phyloP scores from a whole-genome alignment of 64 coral and sea anemone genomes.

The Dendrophyllia cribrosa region DNA sequence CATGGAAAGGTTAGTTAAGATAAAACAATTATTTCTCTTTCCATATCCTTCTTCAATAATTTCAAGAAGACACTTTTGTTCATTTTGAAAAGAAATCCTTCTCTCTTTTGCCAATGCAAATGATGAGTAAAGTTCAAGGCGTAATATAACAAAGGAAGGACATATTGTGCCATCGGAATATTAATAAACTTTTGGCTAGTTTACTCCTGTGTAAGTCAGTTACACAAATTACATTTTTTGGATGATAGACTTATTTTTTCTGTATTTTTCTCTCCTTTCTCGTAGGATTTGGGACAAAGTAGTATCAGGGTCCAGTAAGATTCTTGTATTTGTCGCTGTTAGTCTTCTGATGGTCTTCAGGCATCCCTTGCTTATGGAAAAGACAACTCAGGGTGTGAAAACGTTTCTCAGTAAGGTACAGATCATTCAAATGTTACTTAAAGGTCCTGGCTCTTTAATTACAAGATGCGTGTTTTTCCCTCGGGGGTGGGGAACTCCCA shows the following conservation, averaged over 20 bases:
- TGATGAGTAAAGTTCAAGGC: too few relatives aligned
- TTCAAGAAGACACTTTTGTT: not conserved
- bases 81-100: not conserved
- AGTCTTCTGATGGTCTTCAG: slow-evolving; percentile 72
- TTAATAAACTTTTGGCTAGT: too few relatives aligned
- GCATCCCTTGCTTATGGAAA: slow-evolving; percentile 66
- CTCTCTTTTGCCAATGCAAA: too few relatives aligned
- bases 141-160: too few relatives aligned
- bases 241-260: too few relatives aligned
- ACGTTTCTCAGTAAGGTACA: slow-evolving; percentile 78
- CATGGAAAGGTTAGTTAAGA: slow-evolving; percentile 80
- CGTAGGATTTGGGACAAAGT: slow-evolving; percentile 94
- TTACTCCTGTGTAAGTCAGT: too few relatives aligned
- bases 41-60: not conserved
- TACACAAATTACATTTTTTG: too few relatives aligned
- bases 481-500: too few relatives aligned
- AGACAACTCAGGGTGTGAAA: slow-evolving; percentile 31
- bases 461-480: too few relatives aligned
- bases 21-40: not conserved
- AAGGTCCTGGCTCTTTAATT: too few relatives aligned
- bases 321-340: slow-evolving; percentile 89
- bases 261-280: not conserved
- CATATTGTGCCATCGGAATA: too few relatives aligned
- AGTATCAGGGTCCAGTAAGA: slow-evolving; percentile 86
- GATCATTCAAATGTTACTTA: not conserved